phyloP scores from a whole-genome alignment of 2,888 invertebrate genomes.

The Galerucella pusilla region DNA sequence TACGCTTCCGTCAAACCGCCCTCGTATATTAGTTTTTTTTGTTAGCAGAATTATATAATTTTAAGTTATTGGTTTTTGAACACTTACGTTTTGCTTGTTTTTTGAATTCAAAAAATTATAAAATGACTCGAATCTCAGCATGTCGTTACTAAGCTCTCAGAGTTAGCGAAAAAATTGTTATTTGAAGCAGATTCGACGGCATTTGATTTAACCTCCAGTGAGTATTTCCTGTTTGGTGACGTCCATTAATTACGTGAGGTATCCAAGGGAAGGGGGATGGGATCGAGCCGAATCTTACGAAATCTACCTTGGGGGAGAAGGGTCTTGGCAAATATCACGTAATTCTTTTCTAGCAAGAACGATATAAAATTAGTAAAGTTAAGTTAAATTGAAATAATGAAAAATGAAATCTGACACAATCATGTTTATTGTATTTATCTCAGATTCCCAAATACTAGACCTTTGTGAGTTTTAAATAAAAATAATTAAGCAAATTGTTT shows the following conservation, averaged over 20 bases:
- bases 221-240: neutral
- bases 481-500: neutral
- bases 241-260: neutral
- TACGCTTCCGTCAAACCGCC: too few species aligned
- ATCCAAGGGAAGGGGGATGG: neutral
- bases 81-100: too few species aligned
- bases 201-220: too few species aligned
- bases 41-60: too few species aligned
- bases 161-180: too few species aligned
- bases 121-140: too few species aligned
- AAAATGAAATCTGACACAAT: too few species aligned
- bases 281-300: neutral
- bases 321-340: neutral
- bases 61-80: too few species aligned
- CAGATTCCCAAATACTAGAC: neutral
- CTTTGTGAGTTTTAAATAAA: neutral
- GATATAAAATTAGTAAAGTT: neutral
- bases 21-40: too few species aligned
- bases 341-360: neutral
- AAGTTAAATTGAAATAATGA: neutral
- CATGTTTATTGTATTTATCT: neutral
- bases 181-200: too few species aligned
- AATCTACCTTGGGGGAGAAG: neutral
- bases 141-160: too few species aligned
- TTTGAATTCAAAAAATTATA: too few species aligned